Evolutionary conservation across 2,797 vertebrate genomes (phyloP).

Genomic region (Brotula barbata): DNA sequence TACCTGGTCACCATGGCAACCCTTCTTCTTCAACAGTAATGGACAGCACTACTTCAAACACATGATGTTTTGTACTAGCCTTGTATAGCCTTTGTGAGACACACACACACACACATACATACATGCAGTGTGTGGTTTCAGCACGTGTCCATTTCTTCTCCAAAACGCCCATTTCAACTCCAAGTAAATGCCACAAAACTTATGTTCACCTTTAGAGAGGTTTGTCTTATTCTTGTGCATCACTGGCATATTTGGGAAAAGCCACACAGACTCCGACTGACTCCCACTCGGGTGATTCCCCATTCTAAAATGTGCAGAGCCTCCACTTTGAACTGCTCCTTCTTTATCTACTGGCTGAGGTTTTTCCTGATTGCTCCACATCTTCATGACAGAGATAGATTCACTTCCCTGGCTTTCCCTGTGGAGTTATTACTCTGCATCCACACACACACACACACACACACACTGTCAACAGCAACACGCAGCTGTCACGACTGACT

Average conservation of each 20-base stretch:
- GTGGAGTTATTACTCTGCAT: slow-evolving; percentile 61
- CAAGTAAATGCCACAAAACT: too few relatives aligned
- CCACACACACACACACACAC: slow-evolving; percentile 37
- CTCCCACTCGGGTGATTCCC: slow-evolving; percentile 15
- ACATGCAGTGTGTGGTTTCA: too few relatives aligned
- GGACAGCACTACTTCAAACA: slow-evolving; percentile 31
- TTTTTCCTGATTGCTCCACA: slow-evolving; percentile 52
- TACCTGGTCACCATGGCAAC: slow-evolving; percentile 72
- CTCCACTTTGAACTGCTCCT: slow-evolving; percentile 35
- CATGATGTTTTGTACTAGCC: too few relatives aligned
- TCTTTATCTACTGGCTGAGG: slow-evolving; percentile 43
- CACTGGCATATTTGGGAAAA: neutral
- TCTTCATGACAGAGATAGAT: slow-evolving; percentile 59
- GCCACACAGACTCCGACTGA: neutral
- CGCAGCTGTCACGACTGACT: too few relatives aligned
- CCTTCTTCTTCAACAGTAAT: slow-evolving; percentile 43
- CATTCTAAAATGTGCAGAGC: neutral
- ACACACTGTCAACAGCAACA: too few relatives aligned
- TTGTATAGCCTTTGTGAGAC: too few relatives aligned
- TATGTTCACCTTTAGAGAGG: too few relatives aligned
- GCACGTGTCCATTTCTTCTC: too few relatives aligned
- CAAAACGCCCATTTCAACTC: too few relatives aligned
- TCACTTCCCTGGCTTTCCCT: slow-evolving; percentile 43
- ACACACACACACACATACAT: too few relatives aligned
- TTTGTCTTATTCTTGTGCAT: neutral